Conservation (phyloP, 2,797 vertebrate species). For the Mergus octosetaceus region DNA sequence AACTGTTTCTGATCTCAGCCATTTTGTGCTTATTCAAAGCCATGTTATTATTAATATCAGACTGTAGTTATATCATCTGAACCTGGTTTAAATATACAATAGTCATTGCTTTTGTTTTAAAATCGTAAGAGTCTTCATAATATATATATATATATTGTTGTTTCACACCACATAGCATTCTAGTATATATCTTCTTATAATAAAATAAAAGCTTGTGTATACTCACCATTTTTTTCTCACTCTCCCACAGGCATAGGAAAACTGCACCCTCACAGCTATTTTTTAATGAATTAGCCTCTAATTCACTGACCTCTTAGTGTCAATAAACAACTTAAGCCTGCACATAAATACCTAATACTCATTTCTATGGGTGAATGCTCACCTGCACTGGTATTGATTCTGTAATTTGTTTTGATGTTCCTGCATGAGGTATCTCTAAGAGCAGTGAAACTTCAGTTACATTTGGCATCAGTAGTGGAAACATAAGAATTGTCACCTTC, state of each 20-base stretch:
- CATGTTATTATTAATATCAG: background rate
- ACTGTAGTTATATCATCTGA: background rate
- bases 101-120: background rate
- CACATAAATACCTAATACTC: background rate
- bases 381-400: background rate
- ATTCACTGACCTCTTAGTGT: background rate
- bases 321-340: background rate
- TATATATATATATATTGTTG: too few relatives aligned
- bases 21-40: background rate
- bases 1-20: background rate
- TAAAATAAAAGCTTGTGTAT: background rate
- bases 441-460: background rate
- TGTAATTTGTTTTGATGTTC: background rate
- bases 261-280: background rate
- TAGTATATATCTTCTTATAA: background rate
- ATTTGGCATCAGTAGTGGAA: background rate
- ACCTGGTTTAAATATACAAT: background rate
- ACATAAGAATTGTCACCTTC: background rate
- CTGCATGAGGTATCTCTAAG: background rate
- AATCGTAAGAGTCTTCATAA: fast-evolving
- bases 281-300: background rate
- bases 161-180: background rate
- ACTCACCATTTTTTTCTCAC: background rate
- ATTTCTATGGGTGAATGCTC: background rate
- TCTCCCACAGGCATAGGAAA: background rate